phyloP scores from a whole-genome alignment of 2,888 invertebrate species.

The Spicauda simplicius region DNA sequence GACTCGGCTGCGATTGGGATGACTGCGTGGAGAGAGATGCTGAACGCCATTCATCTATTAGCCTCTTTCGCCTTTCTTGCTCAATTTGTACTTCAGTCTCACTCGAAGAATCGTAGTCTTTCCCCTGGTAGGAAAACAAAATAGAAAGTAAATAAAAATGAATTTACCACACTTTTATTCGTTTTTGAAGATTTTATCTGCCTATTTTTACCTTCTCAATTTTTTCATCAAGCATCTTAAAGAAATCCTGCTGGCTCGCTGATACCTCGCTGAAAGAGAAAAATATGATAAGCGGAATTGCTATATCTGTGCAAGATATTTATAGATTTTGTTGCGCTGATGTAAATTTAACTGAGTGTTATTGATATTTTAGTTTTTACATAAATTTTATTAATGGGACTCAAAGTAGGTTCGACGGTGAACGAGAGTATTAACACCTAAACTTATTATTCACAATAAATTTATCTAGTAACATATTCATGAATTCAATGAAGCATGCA shows the following conservation, averaged over 20 bases:
- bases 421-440: no score
- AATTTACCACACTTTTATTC: no score
- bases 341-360: background rate
- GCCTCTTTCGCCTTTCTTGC: constrained; percentile 86
- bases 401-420: background rate
- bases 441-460: no score
- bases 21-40: constrained; percentile 85
- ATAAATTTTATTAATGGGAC: background rate
- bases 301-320: background rate
- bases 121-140: constrained; percentile 84
- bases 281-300: background rate
- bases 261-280: constrained; percentile 91
- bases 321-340: background rate
- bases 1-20: constrained; percentile 65
- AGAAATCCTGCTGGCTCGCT: constrained; percentile 95
- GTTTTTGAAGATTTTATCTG: background rate
- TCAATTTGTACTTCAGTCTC: constrained; percentile 90
- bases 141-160: background rate
- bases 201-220: constrained; percentile 89
- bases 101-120: constrained; percentile 91
- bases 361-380: background rate
- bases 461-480: no score
- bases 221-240: constrained; percentile 96
- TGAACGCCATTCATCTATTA: constrained; percentile 91
- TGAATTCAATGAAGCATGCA: no score